A percentile compares a stretch with the other conserved stretches of the same genome.
phyloP scores from a whole-genome alignment of 2,797 vertebrate species.

The Xenopus petersii region DNA sequence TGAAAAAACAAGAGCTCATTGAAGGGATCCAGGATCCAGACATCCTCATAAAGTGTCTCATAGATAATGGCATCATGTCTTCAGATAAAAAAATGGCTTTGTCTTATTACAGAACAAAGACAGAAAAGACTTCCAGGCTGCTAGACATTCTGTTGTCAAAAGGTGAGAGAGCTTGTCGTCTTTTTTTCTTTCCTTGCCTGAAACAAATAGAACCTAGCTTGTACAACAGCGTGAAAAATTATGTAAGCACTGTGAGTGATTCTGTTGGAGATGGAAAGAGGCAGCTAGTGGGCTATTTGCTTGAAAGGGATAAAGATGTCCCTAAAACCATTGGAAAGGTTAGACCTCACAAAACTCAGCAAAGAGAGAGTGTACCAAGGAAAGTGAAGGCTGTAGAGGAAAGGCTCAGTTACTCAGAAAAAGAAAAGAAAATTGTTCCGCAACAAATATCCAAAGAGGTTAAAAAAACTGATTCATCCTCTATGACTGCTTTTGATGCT shows the following conservation, averaged over 20 bases:
- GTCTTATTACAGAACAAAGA: slow-evolving; percentile 63
- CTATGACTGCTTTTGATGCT: slow-evolving; percentile 53
- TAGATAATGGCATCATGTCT: slow-evolving; percentile 64
- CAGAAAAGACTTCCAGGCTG: slow-evolving; percentile 69
- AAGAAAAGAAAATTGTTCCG: slow-evolving; percentile 33
- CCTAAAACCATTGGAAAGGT: slow-evolving; percentile 32
- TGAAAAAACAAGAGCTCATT: slow-evolving; percentile 67
- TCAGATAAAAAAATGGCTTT: slow-evolving; percentile 66
- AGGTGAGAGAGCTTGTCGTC: slow-evolving; percentile 75
- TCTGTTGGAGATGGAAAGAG: slow-evolving; percentile 68
- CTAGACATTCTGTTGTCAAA: slow-evolving; percentile 71
- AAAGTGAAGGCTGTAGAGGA: slow-evolving; percentile 9
- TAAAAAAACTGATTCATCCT: slow-evolving; percentile 16
- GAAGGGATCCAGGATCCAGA: slow-evolving; percentile 69
- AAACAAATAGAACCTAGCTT: slow-evolving; percentile 73
- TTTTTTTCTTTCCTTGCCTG: slow-evolving; percentile 79
- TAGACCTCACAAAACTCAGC: slow-evolving; percentile 24
- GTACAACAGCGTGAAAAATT: slow-evolving; percentile 67
- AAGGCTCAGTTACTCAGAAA: slow-evolving; percentile 30
- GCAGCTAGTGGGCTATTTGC: slow-evolving; percentile 75
- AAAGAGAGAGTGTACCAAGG: slow-evolving; percentile 35
- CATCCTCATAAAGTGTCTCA: slow-evolving; percentile 67
- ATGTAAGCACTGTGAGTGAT: slow-evolving; percentile 63
- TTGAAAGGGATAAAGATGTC: slow-evolving; percentile 68
- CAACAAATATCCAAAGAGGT: slow-evolving; percentile 2